A percentile compares a stretch with the other conserved stretches of the same genome.
These are phyloP conservation scores for Anhinga rufa DNA, from an alignment of 2,113 vertebrate genomes.

Conservation along the genomic window DNA sequence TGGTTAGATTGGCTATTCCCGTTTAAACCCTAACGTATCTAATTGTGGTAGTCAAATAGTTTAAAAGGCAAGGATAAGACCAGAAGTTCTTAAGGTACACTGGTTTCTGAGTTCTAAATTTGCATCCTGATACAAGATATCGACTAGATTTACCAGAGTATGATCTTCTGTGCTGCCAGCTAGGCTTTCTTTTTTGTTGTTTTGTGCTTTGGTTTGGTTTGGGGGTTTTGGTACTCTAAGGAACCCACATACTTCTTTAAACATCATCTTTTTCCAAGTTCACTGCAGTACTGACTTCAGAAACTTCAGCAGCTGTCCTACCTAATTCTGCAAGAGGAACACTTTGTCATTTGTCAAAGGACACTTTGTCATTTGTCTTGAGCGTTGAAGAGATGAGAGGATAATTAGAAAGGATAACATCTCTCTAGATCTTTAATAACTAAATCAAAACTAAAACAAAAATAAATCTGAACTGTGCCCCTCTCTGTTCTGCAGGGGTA, in stretches of 20 bases:
- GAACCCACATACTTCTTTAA: not conserved
- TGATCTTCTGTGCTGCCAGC: not conserved
- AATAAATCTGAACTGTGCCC: not conserved
- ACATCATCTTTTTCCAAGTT: not conserved
- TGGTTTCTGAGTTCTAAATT: not conserved
- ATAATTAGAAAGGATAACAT: not conserved
- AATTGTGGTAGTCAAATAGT: not conserved
- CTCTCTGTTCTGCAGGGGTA: not conserved
- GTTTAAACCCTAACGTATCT: not conserved
- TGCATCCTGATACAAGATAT: not conserved
- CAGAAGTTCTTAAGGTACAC: not conserved
- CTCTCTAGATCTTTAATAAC: not conserved
- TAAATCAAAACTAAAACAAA: not conserved
- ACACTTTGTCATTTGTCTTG: not conserved
- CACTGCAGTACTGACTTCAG: not conserved
- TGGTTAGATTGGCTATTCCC: not conserved
- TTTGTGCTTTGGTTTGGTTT: not conserved
- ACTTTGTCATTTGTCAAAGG: not conserved
- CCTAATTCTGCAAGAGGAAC: not conserved
- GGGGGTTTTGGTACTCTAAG: not conserved
- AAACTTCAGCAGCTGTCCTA: not conserved
- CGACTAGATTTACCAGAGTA: not conserved
- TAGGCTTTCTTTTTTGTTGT: not conserved
- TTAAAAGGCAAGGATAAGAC: not conserved
- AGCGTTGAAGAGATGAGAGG: not conserved